Evolutionary conservation across 2,797 vertebrate species (phyloP), one percentile per base, ranked within the genome.

Genomic region (Lerista edwardsae): DNA sequence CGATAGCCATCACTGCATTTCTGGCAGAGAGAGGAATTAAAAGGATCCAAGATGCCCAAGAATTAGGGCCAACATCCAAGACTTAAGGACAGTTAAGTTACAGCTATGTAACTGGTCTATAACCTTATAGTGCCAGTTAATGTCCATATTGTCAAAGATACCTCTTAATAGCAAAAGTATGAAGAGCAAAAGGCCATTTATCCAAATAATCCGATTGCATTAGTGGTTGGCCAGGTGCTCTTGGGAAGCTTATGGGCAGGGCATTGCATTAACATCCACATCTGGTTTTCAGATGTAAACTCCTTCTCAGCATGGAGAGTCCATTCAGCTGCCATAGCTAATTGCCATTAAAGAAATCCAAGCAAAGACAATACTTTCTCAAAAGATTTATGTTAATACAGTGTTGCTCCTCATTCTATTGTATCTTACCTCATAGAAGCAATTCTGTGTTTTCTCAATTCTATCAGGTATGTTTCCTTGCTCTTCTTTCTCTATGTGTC

Each of bases 371-470:
- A 19, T 21, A 62, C 14, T 27, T 67, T 90, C 57, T 76, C 77
- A 80, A 82, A 34, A 36, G 11, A 55, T 39, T 82, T 6, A 3
- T 80, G 69, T 4, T 85, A 39, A 29, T 88, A 1, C 86, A 34
- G 1, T 84, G 36, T 83, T 68, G 73, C 87, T 82, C 64, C 88
- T 34, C 21, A 71, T 77, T 83, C 90, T 0, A 69, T 74, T 90
- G 73, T 69, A 79, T 7, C 19, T 83, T 89, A 1, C 0, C 76
- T 73, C 59, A 19, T 21, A 75, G 34, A 72, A 90, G 86, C 79
- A 81, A 44, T 2, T 3, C 15, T 55, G 0, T 61, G 0, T 68
- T 9, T 64, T 78, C 51, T 76, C 6, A 68, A 34, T 86, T 83
- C 3, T 82, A 2, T 23, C 6, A 0, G 12, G 75, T 67, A 65